Percentiles rank a stretch among this genome's conserved stretches.
Conservation (phyloP, 2,888 invertebrate genomes). For the Agrenia bidenticulata region DNA sequence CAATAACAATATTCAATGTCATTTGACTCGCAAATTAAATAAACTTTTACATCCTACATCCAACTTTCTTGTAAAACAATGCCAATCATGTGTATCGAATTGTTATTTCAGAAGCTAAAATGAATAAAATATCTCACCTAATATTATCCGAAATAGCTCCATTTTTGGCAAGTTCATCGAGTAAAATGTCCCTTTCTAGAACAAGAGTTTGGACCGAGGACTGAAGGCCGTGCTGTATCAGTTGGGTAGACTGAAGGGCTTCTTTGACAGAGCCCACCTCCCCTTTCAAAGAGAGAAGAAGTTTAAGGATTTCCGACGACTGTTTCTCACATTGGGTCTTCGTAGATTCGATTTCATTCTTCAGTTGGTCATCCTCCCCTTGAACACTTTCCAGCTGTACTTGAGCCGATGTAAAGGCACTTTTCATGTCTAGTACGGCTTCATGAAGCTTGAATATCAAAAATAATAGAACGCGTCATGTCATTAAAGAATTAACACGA, state of each 20-base stretch:
- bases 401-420: slow-evolving; percentile 54
- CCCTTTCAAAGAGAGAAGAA: slow-evolving; percentile 54
- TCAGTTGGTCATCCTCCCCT: slow-evolving; percentile 49
- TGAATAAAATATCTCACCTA: slow-evolving; percentile 44
- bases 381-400: slow-evolving; percentile 53
- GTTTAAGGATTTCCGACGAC: slow-evolving; percentile 54
- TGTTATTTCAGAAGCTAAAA: neutral
- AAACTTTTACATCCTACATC: too few relatives aligned
- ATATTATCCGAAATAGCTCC: slow-evolving; percentile 53
- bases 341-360: slow-evolving; percentile 52
- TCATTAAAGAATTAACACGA: too few relatives aligned
- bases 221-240: slow-evolving; percentile 52
- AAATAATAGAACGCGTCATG: too few relatives aligned
- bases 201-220: slow-evolving; percentile 48
- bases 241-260: slow-evolving; percentile 51
- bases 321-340: slow-evolving; percentile 54
- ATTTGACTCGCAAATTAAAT: too few relatives aligned
- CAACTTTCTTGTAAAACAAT: too few relatives aligned
- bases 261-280: slow-evolving; percentile 53
- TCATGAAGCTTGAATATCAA: slow-evolving; percentile 52
- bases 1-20: too few relatives aligned
- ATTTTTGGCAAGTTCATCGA: slow-evolving; percentile 53
- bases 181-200: slow-evolving; percentile 52
- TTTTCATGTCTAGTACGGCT: slow-evolving; percentile 55
- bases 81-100: too few relatives aligned